Conservation (phyloP, 2,888 invertebrate genomes). For the Orthonevra nobilis region DNA sequence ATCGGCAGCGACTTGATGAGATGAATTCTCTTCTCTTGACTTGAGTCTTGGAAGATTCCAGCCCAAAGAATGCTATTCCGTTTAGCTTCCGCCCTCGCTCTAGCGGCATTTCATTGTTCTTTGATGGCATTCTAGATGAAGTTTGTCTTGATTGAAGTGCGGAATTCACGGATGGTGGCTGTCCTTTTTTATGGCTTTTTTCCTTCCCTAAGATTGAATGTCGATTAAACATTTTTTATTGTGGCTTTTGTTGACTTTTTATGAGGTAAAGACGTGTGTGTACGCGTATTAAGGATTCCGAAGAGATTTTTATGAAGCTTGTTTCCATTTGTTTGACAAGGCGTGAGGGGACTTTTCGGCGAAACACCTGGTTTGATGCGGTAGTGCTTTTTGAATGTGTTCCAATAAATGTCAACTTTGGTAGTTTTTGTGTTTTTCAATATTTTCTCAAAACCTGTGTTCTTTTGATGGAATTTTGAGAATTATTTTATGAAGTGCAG, state of each 20-base stretch:
- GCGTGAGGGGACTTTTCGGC: not conserved
- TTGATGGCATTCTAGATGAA: conserved; percentile 33
- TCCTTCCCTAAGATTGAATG: conserved; percentile 47
- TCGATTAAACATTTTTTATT: conserved; percentile 62
- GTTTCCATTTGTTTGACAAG: conserved; percentile 24
- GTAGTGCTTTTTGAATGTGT: conserved; percentile 14
- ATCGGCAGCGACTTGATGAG: conserved; percentile 36
- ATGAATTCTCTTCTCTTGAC: conserved; percentile 30
- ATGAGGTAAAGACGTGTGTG: conserved; percentile 21
- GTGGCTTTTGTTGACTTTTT: conserved; percentile 28
- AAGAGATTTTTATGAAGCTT: conserved; percentile 43
- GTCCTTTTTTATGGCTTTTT: conserved; percentile 32
- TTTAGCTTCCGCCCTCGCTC: too few relatives aligned
- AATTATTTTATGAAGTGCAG: conserved; percentile 26
- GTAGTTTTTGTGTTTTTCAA: conserved; percentile 36
- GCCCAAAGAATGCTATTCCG: conserved; percentile 16
- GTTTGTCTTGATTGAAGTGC: conserved; percentile 18
- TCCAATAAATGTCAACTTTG: conserved; percentile 55
- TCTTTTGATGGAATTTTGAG: conserved; percentile 11
- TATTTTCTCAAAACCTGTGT: too few relatives aligned
- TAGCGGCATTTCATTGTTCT: conserved; percentile 51
- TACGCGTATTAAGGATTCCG: conserved; percentile 11
- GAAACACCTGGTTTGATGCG: conserved; percentile 39
- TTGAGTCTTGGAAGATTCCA: conserved; percentile 47
- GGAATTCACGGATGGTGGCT: conserved; percentile 23